phyloP scores from a whole-genome alignment of 2,797 vertebrate genomes.

The Florisuga fusca region DNA sequence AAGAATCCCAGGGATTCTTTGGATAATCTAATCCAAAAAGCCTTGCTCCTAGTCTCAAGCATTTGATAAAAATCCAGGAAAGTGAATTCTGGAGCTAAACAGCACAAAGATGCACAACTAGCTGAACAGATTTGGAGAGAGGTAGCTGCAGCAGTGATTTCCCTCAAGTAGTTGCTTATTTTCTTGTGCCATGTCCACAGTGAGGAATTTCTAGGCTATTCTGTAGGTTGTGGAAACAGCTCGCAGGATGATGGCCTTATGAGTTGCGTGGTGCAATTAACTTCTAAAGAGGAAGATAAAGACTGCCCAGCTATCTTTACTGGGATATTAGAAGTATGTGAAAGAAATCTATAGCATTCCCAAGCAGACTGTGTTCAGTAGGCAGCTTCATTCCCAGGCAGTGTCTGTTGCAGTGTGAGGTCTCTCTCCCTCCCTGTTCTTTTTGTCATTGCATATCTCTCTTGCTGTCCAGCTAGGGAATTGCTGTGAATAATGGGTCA shows the following conservation, averaged over 20 bases:
- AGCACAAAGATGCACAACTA: neutral
- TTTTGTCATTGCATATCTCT: conserved; percentile 20
- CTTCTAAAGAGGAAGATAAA: neutral
- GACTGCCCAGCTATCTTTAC: neutral
- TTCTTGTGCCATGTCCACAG: accelerated
- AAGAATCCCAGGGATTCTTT: neutral
- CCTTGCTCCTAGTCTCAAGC: neutral
- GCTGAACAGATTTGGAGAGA: neutral
- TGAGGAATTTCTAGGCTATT: neutral
- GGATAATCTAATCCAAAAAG: neutral
- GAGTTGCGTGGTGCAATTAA: neutral
- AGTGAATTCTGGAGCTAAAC: neutral
- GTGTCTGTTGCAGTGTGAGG: neutral
- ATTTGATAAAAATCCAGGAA: neutral
- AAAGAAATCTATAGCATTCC: neutral
- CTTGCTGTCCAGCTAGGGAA: neutral
- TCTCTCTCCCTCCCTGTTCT: neutral
- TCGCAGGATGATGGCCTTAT: neutral
- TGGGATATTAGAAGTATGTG: neutral
- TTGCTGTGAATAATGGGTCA: conserved; percentile 42
- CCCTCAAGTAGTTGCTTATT: neutral
- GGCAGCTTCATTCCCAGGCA: neutral
- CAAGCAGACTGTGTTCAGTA: neutral
- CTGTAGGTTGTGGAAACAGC: neutral
- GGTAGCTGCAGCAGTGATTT: neutral